phyloP scores from a whole-genome alignment of 2,113 vertebrate genomes.

The Helogale parvula region DNA sequence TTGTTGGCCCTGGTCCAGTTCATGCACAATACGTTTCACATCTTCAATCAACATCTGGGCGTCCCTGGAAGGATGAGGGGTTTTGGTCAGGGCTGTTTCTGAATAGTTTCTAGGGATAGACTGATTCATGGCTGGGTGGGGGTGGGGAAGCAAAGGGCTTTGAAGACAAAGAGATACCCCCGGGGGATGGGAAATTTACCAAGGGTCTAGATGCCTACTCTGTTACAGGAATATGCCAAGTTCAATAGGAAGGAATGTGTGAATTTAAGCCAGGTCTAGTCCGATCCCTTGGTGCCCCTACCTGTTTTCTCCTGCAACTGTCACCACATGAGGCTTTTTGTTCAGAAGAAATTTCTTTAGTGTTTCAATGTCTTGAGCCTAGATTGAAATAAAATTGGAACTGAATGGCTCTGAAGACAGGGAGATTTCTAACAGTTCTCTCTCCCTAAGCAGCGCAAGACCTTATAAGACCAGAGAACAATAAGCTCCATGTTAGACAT shows the following conservation, averaged over 20 bases:
- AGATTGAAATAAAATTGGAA: conserved; percentile 54
- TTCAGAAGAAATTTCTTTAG: conserved; percentile 96
- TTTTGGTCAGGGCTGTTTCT: neutral
- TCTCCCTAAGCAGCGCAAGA: neutral
- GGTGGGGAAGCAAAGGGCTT: neutral
- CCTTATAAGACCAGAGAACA: neutral
- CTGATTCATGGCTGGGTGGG: neutral
- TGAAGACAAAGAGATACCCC: neutral
- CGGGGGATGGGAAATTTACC: neutral
- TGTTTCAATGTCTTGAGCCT: conserved; percentile 96
- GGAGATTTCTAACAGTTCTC: neutral
- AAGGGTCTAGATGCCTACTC: neutral
- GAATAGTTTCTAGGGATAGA: conserved; percentile 37
- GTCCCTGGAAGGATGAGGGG: conserved; percentile 87
- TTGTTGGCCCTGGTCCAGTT: conserved; percentile 96
- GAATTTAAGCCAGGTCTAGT: neutral
- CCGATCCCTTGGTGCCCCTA: conserved; percentile 70
- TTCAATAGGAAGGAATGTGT: neutral
- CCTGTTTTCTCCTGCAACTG: conserved; percentile 96
- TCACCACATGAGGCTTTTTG: conserved; percentile 98
- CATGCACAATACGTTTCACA: conserved; percentile 95
- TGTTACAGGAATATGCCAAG: neutral
- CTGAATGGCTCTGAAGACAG: neutral
- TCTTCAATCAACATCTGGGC: conserved; percentile 99
- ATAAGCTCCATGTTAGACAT: neutral